phyloP scores from a whole-genome alignment of 2,113 vertebrate species.

The Euleptes europaea region DNA sequence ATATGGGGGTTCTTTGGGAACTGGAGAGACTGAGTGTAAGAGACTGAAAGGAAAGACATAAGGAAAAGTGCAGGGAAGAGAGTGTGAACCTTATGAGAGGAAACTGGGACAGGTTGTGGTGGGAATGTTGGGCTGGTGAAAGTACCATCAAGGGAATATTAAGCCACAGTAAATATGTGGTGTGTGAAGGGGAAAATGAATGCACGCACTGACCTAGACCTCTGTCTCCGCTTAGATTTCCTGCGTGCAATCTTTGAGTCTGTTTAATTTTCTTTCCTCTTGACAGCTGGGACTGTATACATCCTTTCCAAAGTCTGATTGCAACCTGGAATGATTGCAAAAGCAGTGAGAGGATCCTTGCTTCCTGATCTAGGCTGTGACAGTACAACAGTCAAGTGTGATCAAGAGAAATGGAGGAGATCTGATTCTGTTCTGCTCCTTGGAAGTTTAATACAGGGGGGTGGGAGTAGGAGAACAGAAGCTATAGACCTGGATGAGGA shows the following conservation, averaged over 20 bases:
- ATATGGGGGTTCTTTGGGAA: not conserved
- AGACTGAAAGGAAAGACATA: not conserved
- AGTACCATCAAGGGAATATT: not conserved
- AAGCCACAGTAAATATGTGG: not conserved
- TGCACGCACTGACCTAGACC: not conserved
- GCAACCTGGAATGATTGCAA: not conserved
- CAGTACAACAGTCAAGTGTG: not conserved
- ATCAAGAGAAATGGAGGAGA: not conserved
- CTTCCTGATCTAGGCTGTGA: not conserved
- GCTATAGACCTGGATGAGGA: not conserved
- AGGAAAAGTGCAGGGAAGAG: not conserved
- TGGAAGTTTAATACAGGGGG: not conserved
- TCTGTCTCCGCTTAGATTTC: not conserved
- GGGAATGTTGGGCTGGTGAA: not conserved
- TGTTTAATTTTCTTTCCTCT: constrained; percentile 3
- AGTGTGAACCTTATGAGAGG: not conserved
- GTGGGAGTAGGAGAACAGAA: not conserved
- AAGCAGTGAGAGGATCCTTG: not conserved
- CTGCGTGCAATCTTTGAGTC: not conserved
- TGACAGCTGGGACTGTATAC: not conserved
- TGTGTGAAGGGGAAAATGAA: not conserved
- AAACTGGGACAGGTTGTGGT: not conserved
- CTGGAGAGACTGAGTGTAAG: not conserved
- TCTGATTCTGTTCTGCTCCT: not conserved
- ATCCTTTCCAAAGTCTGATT: not conserved